These are phyloP conservation scores for Allacma fusca DNA, from an alignment of 2,888 invertebrate genomes.

Conservation along the genomic window DNA sequence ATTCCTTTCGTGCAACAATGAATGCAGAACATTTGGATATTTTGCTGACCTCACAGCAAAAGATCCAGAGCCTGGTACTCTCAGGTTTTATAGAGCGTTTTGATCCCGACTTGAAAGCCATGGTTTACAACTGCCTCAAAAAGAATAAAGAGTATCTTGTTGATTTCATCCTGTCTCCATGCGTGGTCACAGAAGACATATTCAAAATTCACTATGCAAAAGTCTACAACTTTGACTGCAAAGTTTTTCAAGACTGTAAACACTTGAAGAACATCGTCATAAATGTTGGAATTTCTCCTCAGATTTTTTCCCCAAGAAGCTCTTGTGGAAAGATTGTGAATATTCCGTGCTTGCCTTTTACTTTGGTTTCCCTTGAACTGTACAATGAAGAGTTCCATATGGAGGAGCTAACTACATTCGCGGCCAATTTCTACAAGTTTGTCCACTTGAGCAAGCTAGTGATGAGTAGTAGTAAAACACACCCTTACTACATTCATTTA, in stretches of 20 bases:
- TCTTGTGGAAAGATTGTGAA: constrained; percentile 20
- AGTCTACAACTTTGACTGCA: constrained; percentile 26
- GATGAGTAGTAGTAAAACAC: neutral
- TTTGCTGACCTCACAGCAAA: neutral
- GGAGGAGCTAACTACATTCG: neutral
- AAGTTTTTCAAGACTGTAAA: constrained; percentile 9
- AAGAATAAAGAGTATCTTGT: constrained; percentile 13
- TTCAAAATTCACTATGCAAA: neutral
- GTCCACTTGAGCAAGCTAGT: neutral
- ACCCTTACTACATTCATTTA: constrained; percentile 3
- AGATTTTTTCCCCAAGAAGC: neutral
- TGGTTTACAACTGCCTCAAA: neutral
- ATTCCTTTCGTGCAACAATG: neutral
- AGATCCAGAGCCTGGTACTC: neutral
- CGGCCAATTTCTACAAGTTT: constrained; percentile 7
- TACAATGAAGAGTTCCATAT: constrained; percentile 16
- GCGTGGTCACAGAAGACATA: neutral
- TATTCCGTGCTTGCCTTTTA: constrained; percentile 4
- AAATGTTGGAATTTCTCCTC: neutral
- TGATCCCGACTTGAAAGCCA: neutral
- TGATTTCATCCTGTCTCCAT: constrained; percentile 18
- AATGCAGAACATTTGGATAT: neutral
- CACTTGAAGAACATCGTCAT: constrained; percentile 13
- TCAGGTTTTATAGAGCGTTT: neutral
- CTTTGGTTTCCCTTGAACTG: neutral